phyloP scores from a whole-genome alignment of 2,797 vertebrate species.

The Phoebastria nigripes region DNA sequence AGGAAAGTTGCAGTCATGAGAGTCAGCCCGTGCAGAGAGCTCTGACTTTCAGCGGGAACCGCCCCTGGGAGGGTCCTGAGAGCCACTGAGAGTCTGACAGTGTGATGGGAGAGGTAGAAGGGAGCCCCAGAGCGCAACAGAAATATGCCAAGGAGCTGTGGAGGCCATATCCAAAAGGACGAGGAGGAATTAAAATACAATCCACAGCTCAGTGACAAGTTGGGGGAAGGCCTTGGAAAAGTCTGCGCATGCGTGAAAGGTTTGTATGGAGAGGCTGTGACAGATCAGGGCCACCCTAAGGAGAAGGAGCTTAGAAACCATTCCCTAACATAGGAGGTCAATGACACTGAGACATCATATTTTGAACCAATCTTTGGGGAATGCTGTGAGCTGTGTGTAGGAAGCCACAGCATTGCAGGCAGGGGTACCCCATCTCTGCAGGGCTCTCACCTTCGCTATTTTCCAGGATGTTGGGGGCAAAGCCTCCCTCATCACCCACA shows the following conservation, averaged over 20 bases:
- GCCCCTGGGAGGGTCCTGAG: neutral
- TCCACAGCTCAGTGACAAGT: neutral
- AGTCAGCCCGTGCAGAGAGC: neutral
- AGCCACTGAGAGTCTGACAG: neutral
- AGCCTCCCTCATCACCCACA: conserved; percentile 92
- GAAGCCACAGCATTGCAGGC: neutral
- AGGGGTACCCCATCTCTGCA: neutral
- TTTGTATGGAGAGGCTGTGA: neutral
- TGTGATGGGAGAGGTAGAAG: neutral
- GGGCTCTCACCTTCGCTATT: conserved; percentile 87
- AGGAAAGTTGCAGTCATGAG: neutral
- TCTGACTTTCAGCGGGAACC: neutral
- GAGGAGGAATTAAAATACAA: neutral
- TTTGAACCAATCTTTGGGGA: neutral
- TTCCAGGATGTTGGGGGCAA: conserved; percentile 92
- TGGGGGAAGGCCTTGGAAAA: neutral
- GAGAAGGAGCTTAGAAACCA: neutral
- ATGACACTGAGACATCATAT: neutral
- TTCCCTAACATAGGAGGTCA: neutral
- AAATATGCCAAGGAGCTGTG: neutral
- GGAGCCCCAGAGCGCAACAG: neutral
- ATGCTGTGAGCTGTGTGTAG: neutral
- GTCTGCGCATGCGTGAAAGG: fast-evolving
- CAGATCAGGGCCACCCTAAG: neutral
- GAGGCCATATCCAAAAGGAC: neutral